Evolutionary conservation across 1,140 invertebrate species (phyloP), one percentile per base, ranked within the genome.

Genomic region (Cydia splendana): DNA sequence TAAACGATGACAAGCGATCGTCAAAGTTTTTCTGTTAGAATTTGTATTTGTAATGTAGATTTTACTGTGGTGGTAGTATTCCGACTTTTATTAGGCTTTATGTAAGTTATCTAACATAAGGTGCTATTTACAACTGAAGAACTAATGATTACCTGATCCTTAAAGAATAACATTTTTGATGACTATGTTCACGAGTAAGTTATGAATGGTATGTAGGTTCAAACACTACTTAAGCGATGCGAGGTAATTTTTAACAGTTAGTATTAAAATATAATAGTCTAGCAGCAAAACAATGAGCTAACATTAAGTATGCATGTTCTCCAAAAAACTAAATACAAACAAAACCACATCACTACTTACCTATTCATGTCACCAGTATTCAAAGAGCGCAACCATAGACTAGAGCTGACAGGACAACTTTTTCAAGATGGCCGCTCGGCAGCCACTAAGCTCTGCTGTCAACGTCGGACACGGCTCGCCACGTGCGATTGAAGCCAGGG

Each of bases 341-440:
- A 69, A 69, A 71, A 71, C 13, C 30, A 18, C 15, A 38, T 42
- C 30, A n/a, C 28, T 30, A n/a, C 65, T 24, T 38, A 38, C 12
- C 45, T 69, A 38, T 62, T 62, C 20, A 38, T 38, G 67, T 38
- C 67, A 71, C 38, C n/a, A 20, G 74, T 20, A 78, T 76, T 78
- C 80, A 74, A 80, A 77, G 79, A 74, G 78, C 79, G 71, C 57
- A 62, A 38, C 77, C 57, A 75, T 51, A 76, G 77, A 81, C 77
- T 65, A 86, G 83, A 84, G 83, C 86, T 83, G 82, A 82, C 80
- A 65, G 77, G 81, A 82, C 81, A 67, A 86, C 85, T 88, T 85
- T 87, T 89, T 86, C 84, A 88, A 87, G 77, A 88, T 88, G 86
- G 87, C 84, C 78, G 83, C 79, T 84, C 81, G 82, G 79, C 82